Evolutionary conservation across 2,113 vertebrate genomes (phyloP).

Genomic region (Rhabdomys dilectus): DNA sequence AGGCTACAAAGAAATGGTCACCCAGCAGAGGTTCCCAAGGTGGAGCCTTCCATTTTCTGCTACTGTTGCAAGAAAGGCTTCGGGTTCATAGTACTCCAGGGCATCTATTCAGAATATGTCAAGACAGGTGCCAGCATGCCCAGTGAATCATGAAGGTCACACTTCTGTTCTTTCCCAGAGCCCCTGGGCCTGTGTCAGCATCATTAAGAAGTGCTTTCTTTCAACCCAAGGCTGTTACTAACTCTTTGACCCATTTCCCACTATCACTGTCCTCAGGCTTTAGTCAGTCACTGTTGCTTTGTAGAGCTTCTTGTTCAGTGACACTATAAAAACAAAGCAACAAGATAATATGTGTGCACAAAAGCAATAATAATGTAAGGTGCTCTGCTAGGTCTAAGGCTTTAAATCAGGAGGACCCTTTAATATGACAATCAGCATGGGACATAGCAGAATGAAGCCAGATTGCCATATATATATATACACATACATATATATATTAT

Average conservation of each 20-base stretch:
- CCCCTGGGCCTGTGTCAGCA: slow-evolving; percentile 4
- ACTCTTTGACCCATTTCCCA: neutral
- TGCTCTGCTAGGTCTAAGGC: neutral
- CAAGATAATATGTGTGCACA: neutral
- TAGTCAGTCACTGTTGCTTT: neutral
- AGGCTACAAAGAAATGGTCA: neutral
- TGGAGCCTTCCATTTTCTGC: neutral
- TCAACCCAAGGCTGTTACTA: neutral
- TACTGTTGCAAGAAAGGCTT: neutral
- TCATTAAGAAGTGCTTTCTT: slow-evolving; percentile 2
- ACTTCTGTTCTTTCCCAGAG: slow-evolving; percentile 16
- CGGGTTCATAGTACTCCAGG: neutral
- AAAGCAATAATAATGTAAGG: neutral
- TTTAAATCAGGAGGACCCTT: neutral
- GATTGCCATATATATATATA: neutral
- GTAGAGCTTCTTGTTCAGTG: neutral
- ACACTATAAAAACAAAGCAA: neutral
- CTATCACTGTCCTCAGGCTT: neutral
- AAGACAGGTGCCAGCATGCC: neutral
- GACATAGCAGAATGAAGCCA: neutral
- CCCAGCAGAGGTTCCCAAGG: neutral
- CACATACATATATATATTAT: no score
- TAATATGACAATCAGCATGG: neutral
- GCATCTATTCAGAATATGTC: neutral
- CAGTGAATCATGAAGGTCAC: slow-evolving; percentile 11